Percentiles rank a stretch among this genome's conserved stretches.
Conservation (phyloP, 2,113 vertebrate species). For the Neopipo cinnamomea region DNA sequence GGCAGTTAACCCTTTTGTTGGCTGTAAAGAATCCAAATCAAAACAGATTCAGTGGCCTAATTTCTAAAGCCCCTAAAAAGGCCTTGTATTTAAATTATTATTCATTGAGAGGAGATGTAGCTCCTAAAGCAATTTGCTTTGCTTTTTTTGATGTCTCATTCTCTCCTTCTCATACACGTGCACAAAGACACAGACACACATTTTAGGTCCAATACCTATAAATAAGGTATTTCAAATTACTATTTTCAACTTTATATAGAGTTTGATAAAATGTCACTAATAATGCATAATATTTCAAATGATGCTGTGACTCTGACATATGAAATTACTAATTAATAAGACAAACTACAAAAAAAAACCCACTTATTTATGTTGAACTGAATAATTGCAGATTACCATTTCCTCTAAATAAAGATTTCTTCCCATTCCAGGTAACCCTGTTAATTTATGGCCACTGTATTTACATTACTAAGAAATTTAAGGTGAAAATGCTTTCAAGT, state of each 20-base stretch:
- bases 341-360: neutral
- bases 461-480: neutral
- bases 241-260: neutral
- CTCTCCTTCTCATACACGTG: neutral
- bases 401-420: neutral
- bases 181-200: neutral
- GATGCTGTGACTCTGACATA: neutral
- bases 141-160: neutral
- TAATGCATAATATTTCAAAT: neutral
- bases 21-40: conserved; percentile 30
- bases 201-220: neutral
- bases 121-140: conserved; percentile 22
- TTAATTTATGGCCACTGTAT: neutral
- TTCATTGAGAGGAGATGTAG: conserved; percentile 17
- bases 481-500: neutral
- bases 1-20: conserved; percentile 68
- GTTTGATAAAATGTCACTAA: neutral
- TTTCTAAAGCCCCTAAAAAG: conserved; percentile 12
- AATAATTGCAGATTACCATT: neutral
- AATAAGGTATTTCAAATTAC: neutral
- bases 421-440: neutral
- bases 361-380: neutral
- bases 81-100: conserved; percentile 46
- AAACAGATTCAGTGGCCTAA: conserved; percentile 19
- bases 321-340: neutral